Conservation (phyloP, 2,888 invertebrate genomes). For the Tetheella fluctuosa region DNA sequence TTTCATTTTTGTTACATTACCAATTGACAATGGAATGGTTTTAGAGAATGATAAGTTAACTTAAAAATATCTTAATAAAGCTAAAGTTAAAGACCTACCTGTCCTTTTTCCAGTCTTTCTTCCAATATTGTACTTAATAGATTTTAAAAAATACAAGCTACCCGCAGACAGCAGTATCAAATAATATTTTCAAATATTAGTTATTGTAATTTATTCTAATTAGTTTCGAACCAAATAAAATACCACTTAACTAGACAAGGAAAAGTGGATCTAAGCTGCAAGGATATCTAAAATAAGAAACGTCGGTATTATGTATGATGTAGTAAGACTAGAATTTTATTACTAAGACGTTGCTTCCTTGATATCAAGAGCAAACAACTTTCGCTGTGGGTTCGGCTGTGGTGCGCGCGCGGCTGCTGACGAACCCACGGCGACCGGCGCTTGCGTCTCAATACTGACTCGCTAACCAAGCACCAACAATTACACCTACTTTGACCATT, state of each 20-base stretch:
- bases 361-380: conserved; percentile 78
- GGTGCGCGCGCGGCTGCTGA: conserved; percentile 44
- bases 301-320: conserved; percentile 32
- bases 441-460: conserved; percentile 40
- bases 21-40: too few relatives aligned
- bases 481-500: conserved; percentile 47
- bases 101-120: too few relatives aligned
- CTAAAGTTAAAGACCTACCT: background rate
- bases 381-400: conserved; percentile 54
- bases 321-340: conserved; percentile 55
- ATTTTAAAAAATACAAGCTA: too few relatives aligned
- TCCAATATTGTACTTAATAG: too few relatives aligned
- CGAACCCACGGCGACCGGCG: conserved; percentile 32
- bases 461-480: conserved; percentile 33
- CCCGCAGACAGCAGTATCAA: too few relatives aligned
- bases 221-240: background rate
- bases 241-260: background rate
- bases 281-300: background rate
- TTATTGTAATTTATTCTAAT: background rate
- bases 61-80: too few relatives aligned
- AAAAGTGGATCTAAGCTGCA: background rate
- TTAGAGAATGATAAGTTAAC: too few relatives aligned
- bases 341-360: conserved; percentile 64
- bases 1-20: background rate
- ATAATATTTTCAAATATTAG: too few relatives aligned